A percentile compares a stretch with the other conserved stretches of the same genome.
Conservation (phyloP, 2,797 vertebrate species). For the Rousettus madagascariensis region DNA sequence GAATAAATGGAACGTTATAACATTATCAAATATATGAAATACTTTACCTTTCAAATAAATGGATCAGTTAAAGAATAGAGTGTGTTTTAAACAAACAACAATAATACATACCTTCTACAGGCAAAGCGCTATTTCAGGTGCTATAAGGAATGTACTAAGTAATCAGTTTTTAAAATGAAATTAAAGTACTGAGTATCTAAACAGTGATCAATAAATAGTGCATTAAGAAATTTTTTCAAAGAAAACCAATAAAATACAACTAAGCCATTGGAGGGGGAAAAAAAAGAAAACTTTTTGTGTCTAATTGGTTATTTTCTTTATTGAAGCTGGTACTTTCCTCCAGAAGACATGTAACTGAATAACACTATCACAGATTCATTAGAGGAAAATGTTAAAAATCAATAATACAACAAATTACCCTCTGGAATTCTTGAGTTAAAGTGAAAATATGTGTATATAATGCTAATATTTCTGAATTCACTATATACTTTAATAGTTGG, state of each 20-base stretch:
- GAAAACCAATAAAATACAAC: not conserved
- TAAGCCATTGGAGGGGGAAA: not conserved
- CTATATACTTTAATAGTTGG: not conserved
- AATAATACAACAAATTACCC: conserved; percentile 15
- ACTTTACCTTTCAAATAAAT: conserved; percentile 18
- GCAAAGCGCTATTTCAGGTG: not conserved
- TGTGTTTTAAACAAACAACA: not conserved
- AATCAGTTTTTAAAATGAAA: conserved; percentile 6
- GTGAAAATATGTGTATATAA: not conserved
- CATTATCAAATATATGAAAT: not conserved
- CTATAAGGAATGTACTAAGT: not conserved
- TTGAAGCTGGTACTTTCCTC: not conserved
- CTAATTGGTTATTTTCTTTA: conserved; percentile 50
- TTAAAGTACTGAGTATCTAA: not conserved
- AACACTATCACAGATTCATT: conserved; percentile 37
- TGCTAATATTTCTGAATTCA: not conserved
- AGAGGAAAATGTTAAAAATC: conserved; percentile 8
- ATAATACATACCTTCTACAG: not conserved
- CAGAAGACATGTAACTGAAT: not conserved
- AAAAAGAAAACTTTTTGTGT: not conserved
- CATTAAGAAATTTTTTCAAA: not conserved
- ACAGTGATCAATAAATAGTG: not conserved
- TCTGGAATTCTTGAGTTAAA: conserved; percentile 34
- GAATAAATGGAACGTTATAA: not conserved
- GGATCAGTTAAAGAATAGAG: not conserved